Percentiles rank a stretch among this genome's conserved stretches.
phyloP scores from a whole-genome alignment of 1,140 invertebrate species.

The Sycobia sp. region DNA sequence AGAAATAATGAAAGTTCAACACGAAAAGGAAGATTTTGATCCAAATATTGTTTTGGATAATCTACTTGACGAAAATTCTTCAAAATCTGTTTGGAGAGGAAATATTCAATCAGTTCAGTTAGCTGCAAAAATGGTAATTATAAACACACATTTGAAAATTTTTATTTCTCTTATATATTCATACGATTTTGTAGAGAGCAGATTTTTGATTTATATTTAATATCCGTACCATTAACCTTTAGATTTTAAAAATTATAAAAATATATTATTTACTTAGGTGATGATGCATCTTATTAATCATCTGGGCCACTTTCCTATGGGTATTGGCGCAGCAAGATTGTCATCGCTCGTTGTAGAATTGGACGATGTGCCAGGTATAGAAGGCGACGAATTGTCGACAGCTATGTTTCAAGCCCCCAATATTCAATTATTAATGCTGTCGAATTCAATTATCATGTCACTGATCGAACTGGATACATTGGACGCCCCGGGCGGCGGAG shows the following conservation, averaged over 20 bases:
- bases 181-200: no score
- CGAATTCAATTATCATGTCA: constrained; percentile 83
- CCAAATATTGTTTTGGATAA: constrained; percentile 74
- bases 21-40: constrained; percentile 70
- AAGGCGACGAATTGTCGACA: constrained; percentile 74
- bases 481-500: constrained; percentile 82
- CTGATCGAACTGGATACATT: constrained; percentile 90
- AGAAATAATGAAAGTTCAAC: constrained; percentile 44
- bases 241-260: not conserved
- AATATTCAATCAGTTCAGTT: constrained; percentile 64
- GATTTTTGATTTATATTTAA: not conserved
- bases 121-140: constrained; percentile 73
- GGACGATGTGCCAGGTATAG: constrained; percentile 83
- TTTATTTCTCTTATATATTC: not conserved
- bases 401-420: constrained; percentile 87
- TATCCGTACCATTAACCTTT: no score
- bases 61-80: constrained; percentile 61
- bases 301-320: constrained; percentile 88
- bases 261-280: constrained; percentile 54
- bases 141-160: not conserved
- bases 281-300: constrained; percentile 84
- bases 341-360: constrained; percentile 89
- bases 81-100: constrained; percentile 57
- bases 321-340: constrained; percentile 80
- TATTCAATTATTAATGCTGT: constrained; percentile 86